These are phyloP conservation scores for Enteromius paludinosus DNA, from an alignment of 2,797 vertebrate genomes.

Conservation along the genomic window DNA sequence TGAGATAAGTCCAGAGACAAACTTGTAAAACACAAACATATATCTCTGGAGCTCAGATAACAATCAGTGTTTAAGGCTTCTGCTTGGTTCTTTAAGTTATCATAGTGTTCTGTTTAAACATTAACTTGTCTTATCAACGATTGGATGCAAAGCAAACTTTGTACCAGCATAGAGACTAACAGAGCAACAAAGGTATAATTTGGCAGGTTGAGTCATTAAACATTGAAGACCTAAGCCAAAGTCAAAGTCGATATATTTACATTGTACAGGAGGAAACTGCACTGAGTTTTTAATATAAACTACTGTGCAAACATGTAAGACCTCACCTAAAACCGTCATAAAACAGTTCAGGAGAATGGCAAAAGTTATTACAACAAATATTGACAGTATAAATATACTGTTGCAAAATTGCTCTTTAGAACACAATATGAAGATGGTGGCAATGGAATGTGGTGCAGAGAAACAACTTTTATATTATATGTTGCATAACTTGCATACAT, in stretches of 20 bases:
- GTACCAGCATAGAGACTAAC: constrained; percentile 49
- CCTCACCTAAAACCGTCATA: not conserved
- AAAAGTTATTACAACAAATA: constrained; percentile 6
- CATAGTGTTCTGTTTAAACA: constrained; percentile 60
- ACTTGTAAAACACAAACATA: constrained; percentile 45
- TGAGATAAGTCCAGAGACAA: constrained; percentile 28
- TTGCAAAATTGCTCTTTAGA: constrained; percentile 2
- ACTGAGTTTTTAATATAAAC: not conserved
- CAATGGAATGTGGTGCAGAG: not conserved
- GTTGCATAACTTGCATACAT: not conserved
- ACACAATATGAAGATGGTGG: not conserved
- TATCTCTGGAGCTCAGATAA: constrained; percentile 38
- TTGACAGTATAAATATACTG: constrained; percentile 32
- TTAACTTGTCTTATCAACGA: constrained; percentile 66
- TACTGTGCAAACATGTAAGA: constrained; percentile 8
- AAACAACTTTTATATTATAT: not conserved
- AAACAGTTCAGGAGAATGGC: not conserved
- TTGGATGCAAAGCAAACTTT: constrained; percentile 62
- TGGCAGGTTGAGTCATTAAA: not conserved
- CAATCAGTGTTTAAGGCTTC: constrained; percentile 46
- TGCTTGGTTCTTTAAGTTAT: constrained; percentile 41
- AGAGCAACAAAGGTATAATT: constrained; percentile 17
- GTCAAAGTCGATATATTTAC: constrained; percentile 35
- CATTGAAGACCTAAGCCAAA: constrained; percentile 29
- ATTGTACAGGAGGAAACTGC: constrained; percentile 1